A percentile compares a stretch with the other conserved stretches of the same genome.
Evolutionary conservation across 2,888 invertebrate species (phyloP).

Genomic region (Ernsta delagoae): DNA sequence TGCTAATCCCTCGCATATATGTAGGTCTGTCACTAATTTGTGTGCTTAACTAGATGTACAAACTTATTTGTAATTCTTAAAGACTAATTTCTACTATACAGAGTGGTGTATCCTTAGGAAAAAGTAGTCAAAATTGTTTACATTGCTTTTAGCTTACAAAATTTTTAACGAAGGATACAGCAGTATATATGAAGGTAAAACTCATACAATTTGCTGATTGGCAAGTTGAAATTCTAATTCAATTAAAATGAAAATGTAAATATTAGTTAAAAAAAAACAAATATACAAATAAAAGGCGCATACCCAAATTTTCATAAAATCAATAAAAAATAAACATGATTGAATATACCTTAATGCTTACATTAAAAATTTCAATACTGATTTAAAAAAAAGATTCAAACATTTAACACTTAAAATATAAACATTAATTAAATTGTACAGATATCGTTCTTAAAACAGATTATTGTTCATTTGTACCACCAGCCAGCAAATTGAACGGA

Average conservation of each 20-base stretch:
- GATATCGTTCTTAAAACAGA: neutral
- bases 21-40: conserved; percentile 27
- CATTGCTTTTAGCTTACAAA: neutral
- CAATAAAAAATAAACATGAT: conserved; percentile 7
- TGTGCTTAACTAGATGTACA: conserved; percentile 34
- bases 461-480: neutral
- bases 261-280: neutral
- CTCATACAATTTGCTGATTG: conserved; percentile 36
- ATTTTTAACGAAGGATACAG: conserved; percentile 30
- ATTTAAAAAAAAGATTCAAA: neutral
- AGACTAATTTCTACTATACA: conserved; percentile 23
- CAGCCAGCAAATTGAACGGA: conserved; percentile 26
- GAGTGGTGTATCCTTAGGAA: conserved; percentile 16
- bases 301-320: neutral
- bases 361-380: neutral
- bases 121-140: conserved; percentile 3
- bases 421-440: conserved; percentile 1
- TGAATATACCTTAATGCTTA: neutral
- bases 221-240: neutral
- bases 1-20: conserved; percentile 53
- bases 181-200: conserved; percentile 17
- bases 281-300: neutral
- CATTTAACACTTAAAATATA: neutral
- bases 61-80: conserved; percentile 22
- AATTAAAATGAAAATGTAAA: neutral